Percentiles rank a stretch among this genome's conserved stretches.
Conservation (phyloP, 2,797 vertebrate species). For the Chelon auratus region DNA sequence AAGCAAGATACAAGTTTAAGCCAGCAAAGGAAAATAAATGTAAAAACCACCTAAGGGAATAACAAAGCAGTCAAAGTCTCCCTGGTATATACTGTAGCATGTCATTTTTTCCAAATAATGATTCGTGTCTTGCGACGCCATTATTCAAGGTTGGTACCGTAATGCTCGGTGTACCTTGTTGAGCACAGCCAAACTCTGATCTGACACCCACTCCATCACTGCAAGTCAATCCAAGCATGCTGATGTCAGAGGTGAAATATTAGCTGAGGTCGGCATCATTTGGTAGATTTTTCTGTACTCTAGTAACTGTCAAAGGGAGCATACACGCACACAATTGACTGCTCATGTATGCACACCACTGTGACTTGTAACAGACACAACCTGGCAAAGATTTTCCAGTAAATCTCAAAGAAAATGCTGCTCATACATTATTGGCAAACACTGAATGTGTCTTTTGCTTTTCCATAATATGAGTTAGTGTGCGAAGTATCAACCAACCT, state of each 20-base stretch:
- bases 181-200: conserved; percentile 3
- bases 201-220: conserved; percentile 15
- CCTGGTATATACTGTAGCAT: not conserved
- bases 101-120: conserved; percentile 19
- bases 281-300: conserved; percentile 18
- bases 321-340: not conserved
- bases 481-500: not conserved
- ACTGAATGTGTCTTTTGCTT: not conserved
- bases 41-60: conserved; percentile 15
- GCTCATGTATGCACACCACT: not conserved
- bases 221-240: conserved; percentile 3
- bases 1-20: conserved; percentile 23
- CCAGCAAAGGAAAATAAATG: conserved; percentile 45
- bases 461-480: not conserved
- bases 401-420: conserved; percentile 9
- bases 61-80: not conserved
- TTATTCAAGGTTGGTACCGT: conserved; percentile 15
- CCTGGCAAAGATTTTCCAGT: conserved; percentile 7
- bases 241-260: conserved; percentile 34
- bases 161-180: not conserved
- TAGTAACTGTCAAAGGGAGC: conserved; percentile 27
- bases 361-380: conserved; percentile 1
- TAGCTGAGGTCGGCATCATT: conserved; percentile 10
- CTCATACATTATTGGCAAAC: not conserved
- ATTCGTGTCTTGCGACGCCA: not conserved